Conservation (phyloP, 2,113 vertebrate genomes). For the Porphyrio hochstetteri region DNA sequence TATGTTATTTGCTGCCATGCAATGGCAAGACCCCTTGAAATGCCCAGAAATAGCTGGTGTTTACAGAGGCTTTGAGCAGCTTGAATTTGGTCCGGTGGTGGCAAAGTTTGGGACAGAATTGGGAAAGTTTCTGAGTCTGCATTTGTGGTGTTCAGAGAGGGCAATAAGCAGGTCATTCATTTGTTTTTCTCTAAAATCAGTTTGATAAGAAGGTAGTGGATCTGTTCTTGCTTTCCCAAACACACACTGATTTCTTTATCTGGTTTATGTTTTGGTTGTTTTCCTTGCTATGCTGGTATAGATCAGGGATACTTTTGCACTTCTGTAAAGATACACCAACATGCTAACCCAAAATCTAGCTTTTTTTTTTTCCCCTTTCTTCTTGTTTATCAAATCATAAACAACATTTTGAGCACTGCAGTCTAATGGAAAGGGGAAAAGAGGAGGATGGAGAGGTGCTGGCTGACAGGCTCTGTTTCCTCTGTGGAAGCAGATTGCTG, state of each 20-base stretch:
- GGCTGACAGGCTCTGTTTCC: not conserved
- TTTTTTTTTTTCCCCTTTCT: not conserved
- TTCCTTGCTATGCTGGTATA: not conserved
- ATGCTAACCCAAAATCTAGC: not conserved
- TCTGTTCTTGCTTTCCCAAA: not conserved
- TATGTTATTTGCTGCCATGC: slow-evolving; percentile 51
- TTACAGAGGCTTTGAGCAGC: not conserved
- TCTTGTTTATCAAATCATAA: not conserved
- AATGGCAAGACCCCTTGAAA: slow-evolving; percentile 21
- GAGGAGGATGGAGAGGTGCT: not conserved
- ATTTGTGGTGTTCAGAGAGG: not conserved
- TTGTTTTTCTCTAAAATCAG: not conserved
- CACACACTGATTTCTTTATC: not conserved
- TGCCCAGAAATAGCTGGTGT: not conserved
- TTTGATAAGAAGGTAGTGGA: not conserved
- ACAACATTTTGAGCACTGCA: rapidly evolving
- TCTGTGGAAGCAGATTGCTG: not conserved
- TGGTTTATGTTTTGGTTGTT: not conserved
- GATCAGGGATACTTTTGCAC: not conserved
- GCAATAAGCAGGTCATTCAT: not conserved
- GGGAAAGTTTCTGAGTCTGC: not conserved
- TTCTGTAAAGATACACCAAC: not conserved
- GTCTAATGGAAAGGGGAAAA: not conserved
- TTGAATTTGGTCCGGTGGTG: not conserved
- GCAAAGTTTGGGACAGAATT: not conserved